Evolutionary conservation across 2,797 vertebrate genomes (phyloP).

Genomic region (Oceanodroma leucorhoa): DNA sequence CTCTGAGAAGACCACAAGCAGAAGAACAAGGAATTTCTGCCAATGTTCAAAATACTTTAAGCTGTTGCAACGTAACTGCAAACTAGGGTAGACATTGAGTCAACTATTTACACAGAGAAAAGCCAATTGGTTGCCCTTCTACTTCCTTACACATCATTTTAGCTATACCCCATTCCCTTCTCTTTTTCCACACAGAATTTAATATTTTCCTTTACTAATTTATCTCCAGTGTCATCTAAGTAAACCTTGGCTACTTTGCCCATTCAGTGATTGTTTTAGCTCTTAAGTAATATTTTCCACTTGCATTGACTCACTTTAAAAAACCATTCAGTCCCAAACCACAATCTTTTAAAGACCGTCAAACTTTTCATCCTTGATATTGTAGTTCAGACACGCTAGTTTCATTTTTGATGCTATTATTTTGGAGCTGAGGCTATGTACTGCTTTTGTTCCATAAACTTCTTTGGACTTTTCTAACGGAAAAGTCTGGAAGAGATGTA

Average conservation of each 20-base stretch:
- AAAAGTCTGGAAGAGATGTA: background rate
- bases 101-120: background rate
- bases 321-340: background rate
- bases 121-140: background rate
- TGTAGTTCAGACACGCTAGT: background rate
- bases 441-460: background rate
- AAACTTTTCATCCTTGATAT: background rate
- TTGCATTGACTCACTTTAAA: background rate
- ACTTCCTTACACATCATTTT: background rate
- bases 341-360: background rate
- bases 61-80: background rate
- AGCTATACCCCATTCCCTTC: background rate
- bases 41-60: background rate
- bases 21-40: background rate
- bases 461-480: rapidly evolving
- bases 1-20: background rate
- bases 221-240: background rate
- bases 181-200: background rate
- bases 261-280: background rate
- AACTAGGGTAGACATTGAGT: background rate
- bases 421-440: background rate
- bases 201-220: background rate
- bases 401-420: background rate
- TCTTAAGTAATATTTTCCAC: slow-evolving; percentile 11
- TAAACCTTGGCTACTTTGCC: background rate